Percentiles rank a stretch among this genome's conserved stretches.
Evolutionary conservation across 2,888 invertebrate genomes (phyloP).

Genomic region (Sphaerophoria taeniata): DNA sequence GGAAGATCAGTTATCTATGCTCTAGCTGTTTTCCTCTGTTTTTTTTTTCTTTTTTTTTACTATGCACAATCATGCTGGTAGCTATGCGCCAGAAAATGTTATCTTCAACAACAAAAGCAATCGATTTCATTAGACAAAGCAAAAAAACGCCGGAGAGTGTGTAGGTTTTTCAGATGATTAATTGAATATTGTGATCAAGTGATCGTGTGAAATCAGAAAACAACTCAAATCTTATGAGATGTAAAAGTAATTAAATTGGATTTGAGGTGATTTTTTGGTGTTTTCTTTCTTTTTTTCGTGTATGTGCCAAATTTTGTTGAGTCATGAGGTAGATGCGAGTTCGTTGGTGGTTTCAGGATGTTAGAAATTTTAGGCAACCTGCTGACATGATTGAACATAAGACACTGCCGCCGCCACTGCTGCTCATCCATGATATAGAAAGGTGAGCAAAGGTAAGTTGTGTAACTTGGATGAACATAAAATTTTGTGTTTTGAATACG

Average conservation of each 20-base stretch:
- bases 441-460: constrained; percentile 25
- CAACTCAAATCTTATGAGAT: constrained; percentile 25
- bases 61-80: constrained; percentile 13
- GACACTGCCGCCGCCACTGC: no score
- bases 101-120: constrained; percentile 29
- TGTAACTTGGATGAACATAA: constrained; percentile 6
- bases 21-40: neutral
- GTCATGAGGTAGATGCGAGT: constrained; percentile 49
- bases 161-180: constrained; percentile 51
- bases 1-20: neutral
- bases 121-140: neutral
- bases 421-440: constrained; percentile 7
- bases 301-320: constrained; percentile 23
- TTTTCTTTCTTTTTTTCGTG: constrained; percentile 17
- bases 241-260: constrained; percentile 63
- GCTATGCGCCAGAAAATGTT: constrained; percentile 59
- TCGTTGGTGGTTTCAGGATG: constrained; percentile 48
- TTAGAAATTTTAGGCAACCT: constrained; percentile 27
- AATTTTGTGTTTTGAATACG: constrained; percentile 3
- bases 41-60: neutral
- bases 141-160: constrained; percentile 15
- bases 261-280: constrained; percentile 39
- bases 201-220: constrained; percentile 67
- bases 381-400: neutral
- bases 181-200: constrained; percentile 49